These are phyloP conservation scores for Eonycteris spelaea DNA, from an alignment of 2,113 vertebrate genomes.

Conservation along the genomic window DNA sequence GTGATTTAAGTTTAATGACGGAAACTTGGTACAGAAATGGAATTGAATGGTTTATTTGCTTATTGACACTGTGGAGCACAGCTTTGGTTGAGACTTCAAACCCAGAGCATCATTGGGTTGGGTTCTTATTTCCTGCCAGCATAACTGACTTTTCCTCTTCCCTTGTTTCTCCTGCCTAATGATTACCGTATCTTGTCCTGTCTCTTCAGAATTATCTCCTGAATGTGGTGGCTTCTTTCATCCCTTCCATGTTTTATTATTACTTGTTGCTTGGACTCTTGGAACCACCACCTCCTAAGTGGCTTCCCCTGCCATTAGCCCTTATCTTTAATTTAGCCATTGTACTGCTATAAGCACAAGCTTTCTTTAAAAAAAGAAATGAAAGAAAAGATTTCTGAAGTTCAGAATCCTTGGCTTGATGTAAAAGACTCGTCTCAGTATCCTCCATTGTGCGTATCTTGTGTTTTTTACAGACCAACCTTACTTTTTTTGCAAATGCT, in stretches of 20 bases:
- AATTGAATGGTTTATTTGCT: neutral
- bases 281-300: neutral
- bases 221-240: neutral
- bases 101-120: neutral
- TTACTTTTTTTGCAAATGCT: constrained; percentile 15
- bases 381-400: neutral
- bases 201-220: neutral
- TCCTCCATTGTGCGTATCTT: neutral
- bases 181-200: neutral
- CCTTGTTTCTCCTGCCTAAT: neutral
- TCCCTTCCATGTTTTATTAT: neutral
- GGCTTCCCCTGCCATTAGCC: neutral
- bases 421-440: neutral
- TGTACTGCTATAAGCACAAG: neutral
- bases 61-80: neutral
- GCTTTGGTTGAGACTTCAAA: neutral
- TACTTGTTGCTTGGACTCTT: neutral
- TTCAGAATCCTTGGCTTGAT: neutral
- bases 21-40: neutral
- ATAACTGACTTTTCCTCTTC: neutral
- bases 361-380: neutral
- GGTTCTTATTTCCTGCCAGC: neutral
- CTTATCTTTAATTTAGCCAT: neutral
- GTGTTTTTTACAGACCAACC: neutral
- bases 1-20: neutral